Evolutionary conservation across 2,888 invertebrate species (phyloP), one percentile per base, ranked within the genome.

Genomic region (Lycophotia porphyrea): DNA sequence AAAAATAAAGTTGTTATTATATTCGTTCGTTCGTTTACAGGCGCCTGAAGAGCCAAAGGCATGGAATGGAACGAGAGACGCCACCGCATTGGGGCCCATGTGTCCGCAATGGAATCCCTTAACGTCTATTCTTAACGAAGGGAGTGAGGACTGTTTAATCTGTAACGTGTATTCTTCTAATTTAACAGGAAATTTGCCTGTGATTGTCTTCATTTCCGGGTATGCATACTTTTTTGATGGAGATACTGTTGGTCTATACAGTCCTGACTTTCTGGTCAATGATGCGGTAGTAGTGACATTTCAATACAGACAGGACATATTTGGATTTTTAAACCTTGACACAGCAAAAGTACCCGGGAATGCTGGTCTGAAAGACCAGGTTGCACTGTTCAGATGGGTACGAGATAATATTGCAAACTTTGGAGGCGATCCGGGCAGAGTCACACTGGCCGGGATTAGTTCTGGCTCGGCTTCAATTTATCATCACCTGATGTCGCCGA

Each of bases 281-380:
- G 94, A 94, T 78, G 92, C 97, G 0, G 92, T 97, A 3, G 85
- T 97, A 39, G 97, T 97, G 0, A 97, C 97, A 0, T 88, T 97
- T 1, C 97, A 97, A 86, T 97, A 97, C 84, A 93, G 97, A 78
- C 86, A 94, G 4, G 97, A 96, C 1, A 93, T 95, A 0, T 85
- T 97, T 1, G 97, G 97, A 9, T 97, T 97, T 84, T 90, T 97
- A 1, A 96, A 97, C 27, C 93, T 97, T 0, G 93, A 91, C 15
- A 96, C 97, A 15, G 85, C 89, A 64, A 96, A 96, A 71, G 97
- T 97, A 1, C 97, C 97, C 0, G 97, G 97, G 1, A 97, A 97
- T 88, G 97, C 97, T 78, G 97, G 96, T 0, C 84, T 97, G 24
- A 97, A 97, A 78, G 93, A 93, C 61, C 93, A 93, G 86, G 90